Evolutionary conservation across 2,888 invertebrate species (phyloP).

Genomic region (Papilio protenor): DNA sequence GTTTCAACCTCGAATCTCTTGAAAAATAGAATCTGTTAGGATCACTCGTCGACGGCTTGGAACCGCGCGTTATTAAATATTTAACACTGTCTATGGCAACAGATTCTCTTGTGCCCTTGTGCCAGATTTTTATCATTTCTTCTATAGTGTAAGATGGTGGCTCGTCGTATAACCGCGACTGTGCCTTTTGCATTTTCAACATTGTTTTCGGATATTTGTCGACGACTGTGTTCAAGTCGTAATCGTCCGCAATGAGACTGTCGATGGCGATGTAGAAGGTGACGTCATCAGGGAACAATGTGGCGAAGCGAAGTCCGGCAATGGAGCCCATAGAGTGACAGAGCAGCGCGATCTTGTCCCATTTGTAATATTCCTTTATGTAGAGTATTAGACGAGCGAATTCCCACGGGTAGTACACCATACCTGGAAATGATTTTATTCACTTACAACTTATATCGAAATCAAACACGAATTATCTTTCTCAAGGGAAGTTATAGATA

Average conservation of each 20-base stretch:
- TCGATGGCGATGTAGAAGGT: constrained; percentile 85
- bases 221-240: constrained; percentile 69
- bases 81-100: constrained; percentile 82
- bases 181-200: constrained; percentile 72
- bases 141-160: constrained; percentile 86
- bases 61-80: constrained; percentile 83
- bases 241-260: constrained; percentile 72
- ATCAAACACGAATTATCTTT: no score
- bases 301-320: constrained; percentile 84
- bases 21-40: constrained; percentile 86
- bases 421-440: constrained; percentile 61
- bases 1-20: constrained; percentile 87
- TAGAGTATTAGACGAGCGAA: constrained; percentile 76
- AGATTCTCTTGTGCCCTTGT: constrained; percentile 83
- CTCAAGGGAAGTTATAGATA: no score
- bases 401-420: constrained; percentile 76
- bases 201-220: constrained; percentile 70
- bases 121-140: constrained; percentile 84
- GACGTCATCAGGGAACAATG: constrained; percentile 85
- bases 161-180: constrained; percentile 68
- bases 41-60: constrained; percentile 79
- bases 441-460: not conserved
- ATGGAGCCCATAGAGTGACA: constrained; percentile 89
- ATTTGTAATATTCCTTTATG: constrained; percentile 86
- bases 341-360: constrained; percentile 88